phyloP scores from a whole-genome alignment of 1,140 invertebrate genomes.

The Drosophila novamexicana region DNA sequence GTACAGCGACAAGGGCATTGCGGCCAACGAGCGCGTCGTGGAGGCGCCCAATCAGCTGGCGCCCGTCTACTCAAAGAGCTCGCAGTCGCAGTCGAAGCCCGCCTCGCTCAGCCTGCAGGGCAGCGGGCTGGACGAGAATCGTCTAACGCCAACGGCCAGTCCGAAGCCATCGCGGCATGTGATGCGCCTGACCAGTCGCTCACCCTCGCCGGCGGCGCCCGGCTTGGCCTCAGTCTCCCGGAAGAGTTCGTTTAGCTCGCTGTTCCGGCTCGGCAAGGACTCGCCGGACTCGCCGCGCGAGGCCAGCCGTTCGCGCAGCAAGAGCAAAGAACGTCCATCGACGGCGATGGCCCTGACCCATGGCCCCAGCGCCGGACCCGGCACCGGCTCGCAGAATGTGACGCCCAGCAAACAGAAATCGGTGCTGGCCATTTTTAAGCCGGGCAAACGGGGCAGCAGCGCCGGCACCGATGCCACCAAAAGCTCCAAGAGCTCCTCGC shows the following conservation, averaged over 20 bases:
- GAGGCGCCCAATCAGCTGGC: conserved; percentile 80
- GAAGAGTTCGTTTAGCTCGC: conserved; percentile 91
- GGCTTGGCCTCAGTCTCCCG: conserved; percentile 86
- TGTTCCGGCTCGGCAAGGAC: conserved; percentile 87
- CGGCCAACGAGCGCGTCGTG: conserved; percentile 75
- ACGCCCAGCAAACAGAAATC: conserved; percentile 87
- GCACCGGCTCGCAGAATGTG: conserved; percentile 80
- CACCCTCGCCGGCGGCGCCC: conserved; percentile 83
- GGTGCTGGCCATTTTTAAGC: conserved; percentile 87
- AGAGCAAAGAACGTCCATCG: conserved; percentile 86
- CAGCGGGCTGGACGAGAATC: conserved; percentile 70
- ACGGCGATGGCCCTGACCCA: conserved; percentile 39
- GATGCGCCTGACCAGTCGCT: conserved; percentile 82
- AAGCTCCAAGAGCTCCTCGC: conserved; percentile 83
- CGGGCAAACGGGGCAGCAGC: conserved; percentile 84
- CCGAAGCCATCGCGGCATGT: conserved; percentile 83
- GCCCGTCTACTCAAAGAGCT: conserved; percentile 69
- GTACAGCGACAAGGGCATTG: conserved; percentile 86
- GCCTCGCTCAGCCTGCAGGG: conserved; percentile 84
- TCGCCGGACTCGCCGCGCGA: conserved; percentile 80
- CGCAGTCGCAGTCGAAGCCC: conserved; percentile 75
- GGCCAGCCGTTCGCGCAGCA: conserved; percentile 86
- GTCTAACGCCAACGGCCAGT: conserved; percentile 83
- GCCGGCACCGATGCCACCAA: conserved; percentile 61
- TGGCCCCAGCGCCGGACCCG: neutral